A percentile compares a stretch with the other conserved stretches of the same genome.
Evolutionary conservation across 2,888 invertebrate species (phyloP).

Genomic region (Apotomis betuletana): DNA sequence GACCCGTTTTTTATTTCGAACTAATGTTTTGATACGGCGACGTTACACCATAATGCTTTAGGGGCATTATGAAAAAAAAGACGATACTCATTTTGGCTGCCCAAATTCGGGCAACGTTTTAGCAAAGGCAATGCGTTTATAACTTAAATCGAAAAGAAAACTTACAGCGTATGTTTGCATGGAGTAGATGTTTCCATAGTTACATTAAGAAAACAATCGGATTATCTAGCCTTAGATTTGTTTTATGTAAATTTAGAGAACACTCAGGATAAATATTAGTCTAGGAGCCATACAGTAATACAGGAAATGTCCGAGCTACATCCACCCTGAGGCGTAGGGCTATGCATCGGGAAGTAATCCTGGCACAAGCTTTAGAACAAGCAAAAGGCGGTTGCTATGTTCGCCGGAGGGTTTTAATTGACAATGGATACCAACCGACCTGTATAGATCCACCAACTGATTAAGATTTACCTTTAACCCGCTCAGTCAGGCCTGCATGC

Average conservation of each 20-base stretch:
- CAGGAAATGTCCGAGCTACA: conserved; percentile 77
- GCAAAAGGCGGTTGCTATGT: conserved; percentile 76
- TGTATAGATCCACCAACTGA: conserved; percentile 63
- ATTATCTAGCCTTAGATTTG: conserved; percentile 56
- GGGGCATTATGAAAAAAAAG: neutral
- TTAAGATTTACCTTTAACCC: conserved; percentile 71
- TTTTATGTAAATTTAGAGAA: conserved; percentile 75
- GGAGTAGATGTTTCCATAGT: conserved; percentile 23
- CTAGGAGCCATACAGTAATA: conserved; percentile 71
- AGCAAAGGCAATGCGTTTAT: no score
- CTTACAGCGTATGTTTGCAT: no score
- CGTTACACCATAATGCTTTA: neutral
- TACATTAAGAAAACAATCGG: conserved; percentile 58
- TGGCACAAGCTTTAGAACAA: conserved; percentile 72
- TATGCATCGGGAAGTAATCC: conserved; percentile 75
- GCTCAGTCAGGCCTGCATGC: conserved; percentile 56
- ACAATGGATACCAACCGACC: conserved; percentile 72
- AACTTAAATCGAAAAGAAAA: no score
- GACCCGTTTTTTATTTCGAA: neutral
- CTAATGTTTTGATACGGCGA: conserved; percentile 19
- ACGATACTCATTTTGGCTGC: no score
- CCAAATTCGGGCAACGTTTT: no score
- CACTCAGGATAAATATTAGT: conserved; percentile 68
- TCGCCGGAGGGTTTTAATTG: conserved; percentile 76
- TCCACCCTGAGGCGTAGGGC: conserved; percentile 72